Evolutionary conservation across 2,797 vertebrate genomes (phyloP).

Genomic region (Balearica regulorum): DNA sequence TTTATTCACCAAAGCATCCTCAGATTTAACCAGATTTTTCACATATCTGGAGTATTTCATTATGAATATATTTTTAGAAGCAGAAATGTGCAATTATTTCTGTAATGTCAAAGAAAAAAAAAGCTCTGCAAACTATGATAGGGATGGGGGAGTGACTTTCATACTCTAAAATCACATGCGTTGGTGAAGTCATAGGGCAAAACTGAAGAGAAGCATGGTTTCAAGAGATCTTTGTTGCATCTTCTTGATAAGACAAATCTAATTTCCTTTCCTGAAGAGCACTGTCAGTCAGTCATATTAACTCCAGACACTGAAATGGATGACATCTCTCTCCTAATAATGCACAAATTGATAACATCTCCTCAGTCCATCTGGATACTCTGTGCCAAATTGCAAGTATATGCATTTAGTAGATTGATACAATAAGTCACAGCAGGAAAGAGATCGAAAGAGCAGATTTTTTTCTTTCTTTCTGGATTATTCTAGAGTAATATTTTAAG

Average conservation of each 20-base stretch:
- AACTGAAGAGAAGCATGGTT: not conserved
- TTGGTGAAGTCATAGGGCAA: not conserved
- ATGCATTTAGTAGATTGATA: not conserved
- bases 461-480: not conserved
- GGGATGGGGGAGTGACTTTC: not conserved
- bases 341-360: slow-evolving; percentile 25
- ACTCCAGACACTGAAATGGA: not conserved
- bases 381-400: not conserved
- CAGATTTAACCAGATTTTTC: not conserved
- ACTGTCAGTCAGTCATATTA: slow-evolving; percentile 7
- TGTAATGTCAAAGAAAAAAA: not conserved
- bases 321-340: slow-evolving; percentile 16
- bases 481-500: not conserved
- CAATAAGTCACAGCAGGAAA: not conserved
- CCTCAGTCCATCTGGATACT: not conserved
- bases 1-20: not conserved
- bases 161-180: not conserved
- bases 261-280: slow-evolving; percentile 48
- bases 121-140: not conserved
- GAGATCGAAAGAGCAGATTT: not conserved
- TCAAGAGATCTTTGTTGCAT: slow-evolving; percentile 8
- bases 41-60: not conserved
- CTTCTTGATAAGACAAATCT: slow-evolving; percentile 39
- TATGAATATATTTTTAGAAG: not conserved
- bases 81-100: not conserved